Conservation (phyloP, 2,888 invertebrate genomes). For the Polia nebulosa region DNA sequence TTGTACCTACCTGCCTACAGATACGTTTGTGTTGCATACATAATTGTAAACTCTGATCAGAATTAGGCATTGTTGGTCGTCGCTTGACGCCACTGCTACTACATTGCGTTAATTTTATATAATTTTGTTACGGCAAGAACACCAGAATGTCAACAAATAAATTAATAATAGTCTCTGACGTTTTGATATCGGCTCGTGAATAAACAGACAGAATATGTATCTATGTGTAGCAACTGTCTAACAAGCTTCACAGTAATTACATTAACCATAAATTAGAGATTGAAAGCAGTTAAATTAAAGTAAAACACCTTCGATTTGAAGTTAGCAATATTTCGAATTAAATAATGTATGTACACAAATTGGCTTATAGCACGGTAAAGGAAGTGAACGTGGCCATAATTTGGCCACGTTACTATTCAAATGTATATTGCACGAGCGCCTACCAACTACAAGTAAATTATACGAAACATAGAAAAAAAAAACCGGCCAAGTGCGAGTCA, state of each 20-base stretch:
- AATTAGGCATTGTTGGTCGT: slow-evolving; percentile 64
- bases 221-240: slow-evolving; percentile 4
- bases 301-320: not conserved
- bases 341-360: slow-evolving; percentile 36
- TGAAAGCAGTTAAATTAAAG: slow-evolving; percentile 2
- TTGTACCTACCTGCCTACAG: too few relatives aligned
- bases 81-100: slow-evolving; percentile 38
- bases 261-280: slow-evolving; percentile 23
- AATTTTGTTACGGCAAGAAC: slow-evolving; percentile 61
- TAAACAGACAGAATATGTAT: slow-evolving; percentile 6
- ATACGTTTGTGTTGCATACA: slow-evolving; percentile 54
- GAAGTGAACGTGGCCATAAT: slow-evolving; percentile 79
- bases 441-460: slow-evolving; percentile 31
- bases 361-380: slow-evolving; percentile 58
- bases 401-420: slow-evolving; percentile 37
- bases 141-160: slow-evolving; percentile 57
- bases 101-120: slow-evolving; percentile 69
- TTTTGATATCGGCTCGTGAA: slow-evolving; percentile 23
- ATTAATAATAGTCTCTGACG: slow-evolving; percentile 21
- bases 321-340: not conserved
- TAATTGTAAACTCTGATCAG: slow-evolving; percentile 70
- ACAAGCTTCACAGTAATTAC: not conserved
- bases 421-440: slow-evolving; percentile 29
- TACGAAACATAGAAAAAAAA: slow-evolving; percentile 53
- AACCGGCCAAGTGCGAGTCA: too few relatives aligned